These are phyloP conservation scores for Cataglyphis altisquamis DNA, from an alignment of 2,888 invertebrate genomes.

Conservation along the genomic window DNA sequence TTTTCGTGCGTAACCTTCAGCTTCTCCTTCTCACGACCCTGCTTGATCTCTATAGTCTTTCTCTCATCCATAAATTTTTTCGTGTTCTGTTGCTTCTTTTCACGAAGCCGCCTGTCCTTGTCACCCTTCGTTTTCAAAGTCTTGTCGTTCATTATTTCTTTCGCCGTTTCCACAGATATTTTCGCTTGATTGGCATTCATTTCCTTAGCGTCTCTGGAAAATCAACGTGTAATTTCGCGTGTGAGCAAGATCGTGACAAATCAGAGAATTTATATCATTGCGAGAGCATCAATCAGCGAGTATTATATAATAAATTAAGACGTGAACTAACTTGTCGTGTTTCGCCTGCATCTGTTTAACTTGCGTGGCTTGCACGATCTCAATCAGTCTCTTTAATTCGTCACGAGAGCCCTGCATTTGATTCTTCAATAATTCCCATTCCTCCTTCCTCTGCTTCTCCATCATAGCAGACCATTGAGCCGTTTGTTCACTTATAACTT, in stretches of 20 bases:
- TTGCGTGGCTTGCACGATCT: conserved; percentile 87
- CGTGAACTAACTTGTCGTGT: conserved; percentile 87
- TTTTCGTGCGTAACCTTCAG: conserved; percentile 88
- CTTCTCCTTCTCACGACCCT: conserved; percentile 88
- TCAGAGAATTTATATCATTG: not conserved
- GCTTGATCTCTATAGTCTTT: conserved; percentile 87
- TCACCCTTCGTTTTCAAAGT: conserved; percentile 90
- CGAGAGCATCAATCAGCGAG: not conserved
- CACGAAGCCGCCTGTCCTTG: conserved; percentile 88
- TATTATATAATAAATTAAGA: not conserved
- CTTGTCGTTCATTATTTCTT: conserved; percentile 89
- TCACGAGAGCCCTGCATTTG: conserved; percentile 88
- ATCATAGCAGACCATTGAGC: conserved; percentile 89
- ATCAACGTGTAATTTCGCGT: not conserved
- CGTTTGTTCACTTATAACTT: conserved; percentile 89
- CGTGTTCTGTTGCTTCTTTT: conserved; percentile 89
- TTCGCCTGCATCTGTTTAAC: conserved; percentile 88
- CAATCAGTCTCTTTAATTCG: conserved; percentile 87
- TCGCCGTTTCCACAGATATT: conserved; percentile 90
- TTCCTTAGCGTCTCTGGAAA: conserved; percentile 89
- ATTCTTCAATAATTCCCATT: conserved; percentile 88
- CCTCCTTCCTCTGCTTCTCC: conserved; percentile 87
- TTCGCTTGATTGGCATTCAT: conserved; percentile 90
- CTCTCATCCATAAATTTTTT: conserved; percentile 90
- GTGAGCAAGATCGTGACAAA: not conserved